phyloP scores from a whole-genome alignment of 2,797 vertebrate genomes.

The Hemitrygon akajei region DNA sequence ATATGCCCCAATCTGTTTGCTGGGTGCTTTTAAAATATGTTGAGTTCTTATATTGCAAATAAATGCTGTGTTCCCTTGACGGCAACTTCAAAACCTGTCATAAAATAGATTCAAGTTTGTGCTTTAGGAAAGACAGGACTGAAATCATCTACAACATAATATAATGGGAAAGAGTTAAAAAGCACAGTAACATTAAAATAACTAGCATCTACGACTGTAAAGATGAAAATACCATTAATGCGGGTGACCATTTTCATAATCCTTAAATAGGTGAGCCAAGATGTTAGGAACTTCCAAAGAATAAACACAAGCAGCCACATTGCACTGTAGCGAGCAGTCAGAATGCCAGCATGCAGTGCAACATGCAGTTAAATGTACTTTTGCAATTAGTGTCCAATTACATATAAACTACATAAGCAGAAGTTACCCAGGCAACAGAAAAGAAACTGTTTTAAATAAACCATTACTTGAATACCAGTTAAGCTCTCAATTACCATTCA shows the following conservation, averaged over 20 bases:
- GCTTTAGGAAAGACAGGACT: neutral
- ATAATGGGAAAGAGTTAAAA: neutral
- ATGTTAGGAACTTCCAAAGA: neutral
- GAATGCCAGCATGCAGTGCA: neutral
- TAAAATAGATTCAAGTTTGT: neutral
- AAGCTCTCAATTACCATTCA: slow-evolving; percentile 18
- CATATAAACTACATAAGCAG: slow-evolving; percentile 19
- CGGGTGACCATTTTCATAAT: neutral
- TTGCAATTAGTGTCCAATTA: slow-evolving; percentile 34
- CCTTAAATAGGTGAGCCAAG: neutral
- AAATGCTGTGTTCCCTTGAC: no score
- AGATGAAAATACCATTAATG: neutral
- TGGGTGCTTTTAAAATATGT: neutral
- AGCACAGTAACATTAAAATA: no score
- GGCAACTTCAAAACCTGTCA: neutral
- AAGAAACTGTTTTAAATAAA: neutral
- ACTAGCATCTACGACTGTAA: neutral
- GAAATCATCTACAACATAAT: neutral
- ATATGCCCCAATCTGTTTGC: neutral
- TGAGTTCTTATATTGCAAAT: neutral
- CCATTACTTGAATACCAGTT: slow-evolving; percentile 14
- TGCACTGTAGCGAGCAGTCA: neutral
- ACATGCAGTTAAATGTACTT: slow-evolving; percentile 14
- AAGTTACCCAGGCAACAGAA: neutral
- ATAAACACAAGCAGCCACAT: neutral